These are phyloP conservation scores for Gymnothorax reevesii DNA, from an alignment of 2,797 vertebrate genomes.

Conservation along the genomic window DNA sequence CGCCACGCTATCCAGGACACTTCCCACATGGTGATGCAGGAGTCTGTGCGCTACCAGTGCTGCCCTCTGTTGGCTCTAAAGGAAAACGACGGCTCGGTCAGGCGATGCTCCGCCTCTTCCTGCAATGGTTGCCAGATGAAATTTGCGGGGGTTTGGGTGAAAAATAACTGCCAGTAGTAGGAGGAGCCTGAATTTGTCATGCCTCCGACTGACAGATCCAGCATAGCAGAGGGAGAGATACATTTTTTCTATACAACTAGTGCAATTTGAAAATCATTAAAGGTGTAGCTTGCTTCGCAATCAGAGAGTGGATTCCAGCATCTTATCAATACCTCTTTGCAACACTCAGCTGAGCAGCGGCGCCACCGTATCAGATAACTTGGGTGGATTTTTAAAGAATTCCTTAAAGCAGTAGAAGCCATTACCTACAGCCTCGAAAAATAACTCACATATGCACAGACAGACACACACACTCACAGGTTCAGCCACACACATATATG, in stretches of 20 bases:
- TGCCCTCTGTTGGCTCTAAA: constrained; percentile 32
- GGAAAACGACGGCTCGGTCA: constrained; percentile 4
- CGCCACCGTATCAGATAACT: not conserved
- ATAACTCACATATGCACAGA: not conserved
- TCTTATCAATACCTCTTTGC: not conserved
- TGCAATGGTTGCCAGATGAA: constrained; percentile 5
- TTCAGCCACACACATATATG: not conserved
- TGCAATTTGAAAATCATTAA: constrained; percentile 20
- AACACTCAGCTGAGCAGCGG: not conserved
- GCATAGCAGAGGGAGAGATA: not conserved
- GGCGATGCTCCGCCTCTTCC: not conserved
- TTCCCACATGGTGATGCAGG: not conserved
- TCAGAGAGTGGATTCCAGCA: not conserved
- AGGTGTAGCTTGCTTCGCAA: not conserved
- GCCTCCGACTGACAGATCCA: constrained; percentile 10
- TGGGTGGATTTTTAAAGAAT: not conserved
- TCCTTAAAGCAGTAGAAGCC: not conserved
- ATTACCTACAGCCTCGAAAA: not conserved
- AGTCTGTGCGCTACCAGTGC: not conserved
- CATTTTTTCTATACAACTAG: not conserved
- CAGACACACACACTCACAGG: not conserved
- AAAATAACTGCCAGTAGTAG: not conserved
- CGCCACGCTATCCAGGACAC: not conserved
- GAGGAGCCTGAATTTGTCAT: constrained; percentile 34
- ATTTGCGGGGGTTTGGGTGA: constrained; percentile 28